These are phyloP conservation scores for Sepioteuthis lessoniana DNA, from an alignment of 2,888 invertebrate genomes.

Conservation along the genomic window DNA sequence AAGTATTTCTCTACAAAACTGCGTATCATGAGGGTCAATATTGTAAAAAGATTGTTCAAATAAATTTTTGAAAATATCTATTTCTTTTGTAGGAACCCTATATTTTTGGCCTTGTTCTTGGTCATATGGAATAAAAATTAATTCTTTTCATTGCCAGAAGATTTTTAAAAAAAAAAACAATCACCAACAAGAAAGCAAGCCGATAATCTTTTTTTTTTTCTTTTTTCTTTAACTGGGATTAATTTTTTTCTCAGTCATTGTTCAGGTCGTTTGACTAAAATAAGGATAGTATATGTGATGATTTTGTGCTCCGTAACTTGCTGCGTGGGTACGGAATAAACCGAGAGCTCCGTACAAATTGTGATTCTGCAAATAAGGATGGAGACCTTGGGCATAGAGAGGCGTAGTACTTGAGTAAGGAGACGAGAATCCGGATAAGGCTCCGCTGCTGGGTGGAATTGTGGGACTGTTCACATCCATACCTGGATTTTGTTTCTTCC, in stretches of 20 bases:
- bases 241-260: not conserved
- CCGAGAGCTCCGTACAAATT: constrained; percentile 67
- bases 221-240: too few relatives aligned
- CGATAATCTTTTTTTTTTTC: not conserved
- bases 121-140: not conserved
- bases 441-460: constrained; percentile 62
- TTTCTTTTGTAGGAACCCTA: too few relatives aligned
- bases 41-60: too few relatives aligned
- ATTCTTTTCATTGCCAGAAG: not conserved
- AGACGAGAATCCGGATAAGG: constrained; percentile 64
- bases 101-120: not conserved
- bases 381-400: constrained; percentile 67
- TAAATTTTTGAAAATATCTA: too few relatives aligned
- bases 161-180: not conserved
- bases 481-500: constrained; percentile 99
- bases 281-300: constrained; percentile 66
- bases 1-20: too few relatives aligned
- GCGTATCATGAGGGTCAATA: too few relatives aligned
- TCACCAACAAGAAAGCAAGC: not conserved
- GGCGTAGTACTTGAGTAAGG: constrained; percentile 65
- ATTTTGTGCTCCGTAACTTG: constrained; percentile 62
- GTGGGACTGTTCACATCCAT: constrained; percentile 85
- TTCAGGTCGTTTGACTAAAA: constrained; percentile 57
- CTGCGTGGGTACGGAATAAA: constrained; percentile 64
- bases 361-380: constrained; percentile 67